These are phyloP conservation scores for Harlomillsia oculata DNA, from an alignment of 1,140 invertebrate species.

Conservation along the genomic window DNA sequence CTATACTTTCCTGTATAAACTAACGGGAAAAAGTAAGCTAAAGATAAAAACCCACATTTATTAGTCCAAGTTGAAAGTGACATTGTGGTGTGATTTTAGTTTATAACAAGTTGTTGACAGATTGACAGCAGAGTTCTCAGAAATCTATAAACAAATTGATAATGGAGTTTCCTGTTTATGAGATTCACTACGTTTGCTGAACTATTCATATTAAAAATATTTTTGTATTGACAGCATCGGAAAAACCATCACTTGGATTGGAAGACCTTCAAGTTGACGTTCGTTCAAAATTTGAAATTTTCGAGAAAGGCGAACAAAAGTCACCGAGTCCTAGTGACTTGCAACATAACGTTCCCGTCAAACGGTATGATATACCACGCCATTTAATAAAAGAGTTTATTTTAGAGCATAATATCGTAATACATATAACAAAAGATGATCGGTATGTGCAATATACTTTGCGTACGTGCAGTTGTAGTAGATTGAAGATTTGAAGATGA, in stretches of 20 bases:
- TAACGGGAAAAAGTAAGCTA: no score
- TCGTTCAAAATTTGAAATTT: constrained; percentile 74
- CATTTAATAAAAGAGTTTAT: not conserved
- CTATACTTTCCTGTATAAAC: no score
- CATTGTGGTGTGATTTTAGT: no score
- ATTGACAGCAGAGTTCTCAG: no score
- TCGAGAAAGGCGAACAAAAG: constrained; percentile 48
- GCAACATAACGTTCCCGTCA: constrained; percentile 1
- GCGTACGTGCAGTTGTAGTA: not conserved
- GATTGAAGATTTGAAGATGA: not conserved
- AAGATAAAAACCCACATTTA: no score
- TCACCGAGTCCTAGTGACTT: constrained; percentile 29
- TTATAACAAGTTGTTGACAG: no score
- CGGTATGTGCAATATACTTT: not conserved
- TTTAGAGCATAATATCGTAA: not conserved
- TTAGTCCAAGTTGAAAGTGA: no score
- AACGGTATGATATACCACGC: not conserved
- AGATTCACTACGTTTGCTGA: no score
- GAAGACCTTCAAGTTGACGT: constrained; percentile 74
- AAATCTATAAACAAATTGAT: no score
- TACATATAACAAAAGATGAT: not conserved
- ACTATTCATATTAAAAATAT: not conserved
- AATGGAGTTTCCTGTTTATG: no score
- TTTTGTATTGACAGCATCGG: constrained; percentile 1
- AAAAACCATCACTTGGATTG: constrained; percentile 43